Evolutionary conservation across 2,797 vertebrate species (phyloP), one percentile per base, ranked within the genome.

Genomic region (Fistularia commersonii): DNA sequence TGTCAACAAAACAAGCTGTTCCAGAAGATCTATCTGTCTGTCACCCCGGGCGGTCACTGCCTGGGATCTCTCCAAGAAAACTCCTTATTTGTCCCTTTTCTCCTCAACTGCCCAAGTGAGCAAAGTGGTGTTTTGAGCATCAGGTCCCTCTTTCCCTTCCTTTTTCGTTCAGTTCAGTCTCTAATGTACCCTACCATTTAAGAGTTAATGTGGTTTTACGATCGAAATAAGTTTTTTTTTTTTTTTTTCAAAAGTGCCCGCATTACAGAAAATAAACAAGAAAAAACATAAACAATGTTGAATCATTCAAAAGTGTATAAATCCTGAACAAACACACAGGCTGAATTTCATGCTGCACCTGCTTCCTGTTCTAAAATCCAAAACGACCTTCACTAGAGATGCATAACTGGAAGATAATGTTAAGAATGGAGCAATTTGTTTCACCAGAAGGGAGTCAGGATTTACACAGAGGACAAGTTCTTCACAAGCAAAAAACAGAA

Each of bases 41-140:
- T 81, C 63, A 59, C 51, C 33, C 41, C 1, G 10, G 56, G 61
- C 53, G 13, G 57, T 69, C 68, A 55, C 69, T 57, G 54, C 48
- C 55, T 60, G 57, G 41, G 48, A 53, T 53, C 48, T 45, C 42
- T 61, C 45, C 23, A 42, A 69, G 60, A 75, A 72, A 77, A 74
- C 61, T 69, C 80, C 76, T 68, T 82, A 82, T 83, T 79, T 76
- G 75, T 79, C 66, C 41, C 46, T 67, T 66, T 64, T 56, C 51
- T 58, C 48, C 14, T 54, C 49, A 11, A 51, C 51, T 52, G 69
- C 53, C 45, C 23, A 23, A 23, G 23, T 23, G 23, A 23, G 23
- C 23, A 23, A 2, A 23, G 23, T 23, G 23, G 23, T 23, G 23
- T 23, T 23, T 23, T 23, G 2, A 23, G 23, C 23, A 63, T 81